Evolutionary conservation across 1,140 invertebrate genomes (phyloP).

Genomic region (Fopius arisanus): DNA sequence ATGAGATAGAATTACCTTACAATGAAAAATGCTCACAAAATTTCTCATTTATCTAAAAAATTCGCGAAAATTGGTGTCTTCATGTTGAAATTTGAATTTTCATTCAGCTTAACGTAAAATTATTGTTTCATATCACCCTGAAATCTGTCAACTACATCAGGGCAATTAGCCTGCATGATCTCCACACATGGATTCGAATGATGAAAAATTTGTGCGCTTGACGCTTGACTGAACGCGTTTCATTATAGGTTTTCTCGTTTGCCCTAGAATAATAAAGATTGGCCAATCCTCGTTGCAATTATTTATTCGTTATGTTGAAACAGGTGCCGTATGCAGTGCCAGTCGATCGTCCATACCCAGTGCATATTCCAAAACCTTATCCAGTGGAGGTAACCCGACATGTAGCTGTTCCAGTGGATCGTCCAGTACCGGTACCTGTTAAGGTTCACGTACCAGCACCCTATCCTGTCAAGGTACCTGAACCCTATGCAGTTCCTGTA

Average conservation of each 20-base stretch:
- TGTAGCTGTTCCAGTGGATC: constrained; percentile 53
- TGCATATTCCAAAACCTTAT: constrained; percentile 49
- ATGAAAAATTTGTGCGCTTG: constrained; percentile 23
- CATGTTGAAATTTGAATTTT: constrained; percentile 17
- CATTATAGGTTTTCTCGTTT: constrained; percentile 27
- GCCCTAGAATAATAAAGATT: background rate
- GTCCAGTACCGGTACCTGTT: constrained; percentile 48
- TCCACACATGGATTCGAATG: background rate
- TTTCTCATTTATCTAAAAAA: constrained; percentile 11
- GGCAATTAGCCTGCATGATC: constrained; percentile 28
- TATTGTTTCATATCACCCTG: too few relatives aligned
- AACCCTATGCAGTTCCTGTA: constrained; percentile 49
- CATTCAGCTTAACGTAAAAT: too few relatives aligned
- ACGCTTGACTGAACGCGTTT: constrained; percentile 39
- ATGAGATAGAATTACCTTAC: too few relatives aligned
- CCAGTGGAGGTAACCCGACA: constrained; percentile 52
- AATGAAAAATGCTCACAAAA: too few relatives aligned
- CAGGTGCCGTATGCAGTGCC: constrained; percentile 53
- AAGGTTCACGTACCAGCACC: constrained; percentile 50
- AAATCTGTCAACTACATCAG: constrained; percentile 32
- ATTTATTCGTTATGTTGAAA: background rate
- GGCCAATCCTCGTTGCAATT: background rate
- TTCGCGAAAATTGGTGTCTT: constrained; percentile 22
- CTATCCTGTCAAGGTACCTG: constrained; percentile 37
- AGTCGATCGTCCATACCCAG: constrained; percentile 50